phyloP scores from a whole-genome alignment of 2,797 vertebrate species.

The Micromesistius poutassou region DNA sequence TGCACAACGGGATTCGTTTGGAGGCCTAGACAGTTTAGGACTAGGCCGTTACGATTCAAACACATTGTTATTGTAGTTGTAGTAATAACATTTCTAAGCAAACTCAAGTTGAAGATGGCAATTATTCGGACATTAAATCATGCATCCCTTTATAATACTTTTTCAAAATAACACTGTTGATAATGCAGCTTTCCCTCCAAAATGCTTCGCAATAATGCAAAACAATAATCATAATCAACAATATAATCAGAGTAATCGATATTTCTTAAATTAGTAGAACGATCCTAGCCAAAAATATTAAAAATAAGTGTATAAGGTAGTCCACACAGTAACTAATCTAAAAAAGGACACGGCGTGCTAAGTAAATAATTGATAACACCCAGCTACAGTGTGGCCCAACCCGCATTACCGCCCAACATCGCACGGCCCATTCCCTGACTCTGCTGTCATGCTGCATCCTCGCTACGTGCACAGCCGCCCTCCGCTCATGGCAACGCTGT shows the following conservation, averaged over 20 bases:
- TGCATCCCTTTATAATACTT: background rate
- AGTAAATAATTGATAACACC: background rate
- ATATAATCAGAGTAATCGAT: background rate
- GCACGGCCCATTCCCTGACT: constrained; percentile 13
- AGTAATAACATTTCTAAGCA: background rate
- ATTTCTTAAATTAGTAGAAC: background rate
- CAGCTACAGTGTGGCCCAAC: too few species aligned
- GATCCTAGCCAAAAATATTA: background rate
- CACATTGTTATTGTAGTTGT: background rate
- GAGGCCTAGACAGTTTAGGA: background rate
- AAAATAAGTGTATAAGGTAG: background rate
- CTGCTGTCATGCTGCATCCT: constrained; percentile 70
- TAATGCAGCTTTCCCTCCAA: background rate
- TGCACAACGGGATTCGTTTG: background rate
- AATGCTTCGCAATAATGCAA: background rate
- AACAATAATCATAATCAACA: background rate
- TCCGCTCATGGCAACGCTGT: constrained; percentile 83
- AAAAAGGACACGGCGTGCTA: background rate
- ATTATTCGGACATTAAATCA: background rate
- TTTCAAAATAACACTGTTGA: background rate
- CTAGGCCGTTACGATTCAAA: background rate
- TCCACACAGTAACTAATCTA: background rate
- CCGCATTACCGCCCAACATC: too few species aligned
- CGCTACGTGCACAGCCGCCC: constrained; percentile 86
- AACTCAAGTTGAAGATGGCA: background rate